A percentile compares a stretch with the other conserved stretches of the same genome.
phyloP scores from a whole-genome alignment of 2,888 invertebrate genomes.

The Lucinisca nassula region DNA sequence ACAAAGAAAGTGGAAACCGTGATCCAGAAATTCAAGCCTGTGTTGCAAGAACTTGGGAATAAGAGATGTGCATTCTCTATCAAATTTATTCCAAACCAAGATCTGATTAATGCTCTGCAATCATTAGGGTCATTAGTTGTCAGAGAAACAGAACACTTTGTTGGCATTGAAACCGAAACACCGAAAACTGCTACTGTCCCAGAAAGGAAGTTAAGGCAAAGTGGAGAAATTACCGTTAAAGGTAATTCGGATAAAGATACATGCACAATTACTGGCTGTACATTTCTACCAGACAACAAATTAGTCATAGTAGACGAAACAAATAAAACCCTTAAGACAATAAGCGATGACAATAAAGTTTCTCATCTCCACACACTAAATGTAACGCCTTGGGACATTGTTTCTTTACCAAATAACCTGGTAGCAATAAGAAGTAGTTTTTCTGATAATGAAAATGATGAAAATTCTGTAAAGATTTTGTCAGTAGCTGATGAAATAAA shows the following conservation, averaged over 20 bases:
- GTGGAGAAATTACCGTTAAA: slow-evolving; percentile 51
- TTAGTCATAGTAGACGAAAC: slow-evolving; percentile 56
- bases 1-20: slow-evolving; percentile 32
- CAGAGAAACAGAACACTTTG: slow-evolving; percentile 52
- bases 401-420: slow-evolving; percentile 28
- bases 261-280: slow-evolving; percentile 57
- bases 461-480: slow-evolving; percentile 46
- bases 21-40: slow-evolving; percentile 43
- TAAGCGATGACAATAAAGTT: slow-evolving; percentile 20
- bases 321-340: slow-evolving; percentile 49
- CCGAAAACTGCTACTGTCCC: not conserved
- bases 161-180: not conserved
- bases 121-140: slow-evolving; percentile 60
- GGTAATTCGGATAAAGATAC: slow-evolving; percentile 31
- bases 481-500: slow-evolving; percentile 21
- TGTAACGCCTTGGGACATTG: slow-evolving; percentile 61
- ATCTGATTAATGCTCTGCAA: slow-evolving; percentile 40
- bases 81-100: slow-evolving; percentile 52
- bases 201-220: slow-evolving; percentile 23
- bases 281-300: slow-evolving; percentile 36
- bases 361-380: not conserved
- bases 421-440: slow-evolving; percentile 55
- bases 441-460: slow-evolving; percentile 35
- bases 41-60: slow-evolving; percentile 43
- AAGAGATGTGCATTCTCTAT: slow-evolving; percentile 45